Conservation (phyloP, 2,113 vertebrate genomes). For the Campylorhamphus procurvoides region DNA sequence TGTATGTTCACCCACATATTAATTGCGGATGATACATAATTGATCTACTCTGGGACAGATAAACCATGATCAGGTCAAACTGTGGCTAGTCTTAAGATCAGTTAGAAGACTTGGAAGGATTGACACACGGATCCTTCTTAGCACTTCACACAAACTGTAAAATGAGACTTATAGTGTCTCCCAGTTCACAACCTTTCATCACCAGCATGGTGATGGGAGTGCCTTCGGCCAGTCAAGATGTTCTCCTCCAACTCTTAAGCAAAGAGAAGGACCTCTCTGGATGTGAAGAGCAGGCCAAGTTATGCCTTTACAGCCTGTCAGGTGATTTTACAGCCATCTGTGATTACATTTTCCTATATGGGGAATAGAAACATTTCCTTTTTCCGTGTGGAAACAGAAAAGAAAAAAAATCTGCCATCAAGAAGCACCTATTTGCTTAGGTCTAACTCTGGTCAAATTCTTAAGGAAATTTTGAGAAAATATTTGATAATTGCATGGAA, state of each 20-base stretch:
- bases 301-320: background rate
- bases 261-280: background rate
- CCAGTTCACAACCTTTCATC: background rate
- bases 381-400: background rate
- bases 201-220: background rate
- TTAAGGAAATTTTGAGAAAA: background rate
- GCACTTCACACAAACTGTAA: background rate
- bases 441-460: background rate
- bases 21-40: constrained; percentile 1
- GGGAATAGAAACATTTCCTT: background rate
- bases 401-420: background rate
- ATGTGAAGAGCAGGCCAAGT: background rate
- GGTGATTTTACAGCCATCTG: background rate
- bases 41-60: background rate
- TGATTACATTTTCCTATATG: background rate
- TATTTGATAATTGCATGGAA: background rate
- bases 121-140: background rate
- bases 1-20: background rate
- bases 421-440: background rate
- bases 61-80: background rate
- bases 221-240: background rate
- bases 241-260: background rate
- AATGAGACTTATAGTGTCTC: background rate
- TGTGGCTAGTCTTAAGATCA: background rate
- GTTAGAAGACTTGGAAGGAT: background rate